Evolutionary conservation across 2,113 vertebrate species (phyloP), one percentile per base, ranked within the genome.

Genomic region (Morone chrysops): DNA sequence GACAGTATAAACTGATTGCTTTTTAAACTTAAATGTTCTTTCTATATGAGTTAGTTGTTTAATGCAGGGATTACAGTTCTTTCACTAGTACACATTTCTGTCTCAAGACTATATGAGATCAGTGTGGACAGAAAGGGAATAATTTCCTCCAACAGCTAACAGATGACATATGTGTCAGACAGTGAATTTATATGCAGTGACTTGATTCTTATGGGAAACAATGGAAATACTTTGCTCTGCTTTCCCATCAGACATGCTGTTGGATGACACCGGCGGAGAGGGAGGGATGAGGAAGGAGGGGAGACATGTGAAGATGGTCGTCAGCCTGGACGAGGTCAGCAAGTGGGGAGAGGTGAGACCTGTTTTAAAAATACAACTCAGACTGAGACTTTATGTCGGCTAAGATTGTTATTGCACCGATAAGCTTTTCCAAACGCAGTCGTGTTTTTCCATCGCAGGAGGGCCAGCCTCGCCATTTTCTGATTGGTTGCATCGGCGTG

Each of bases 401-500:
- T 31, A 2, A 31, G 31, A 31, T 31, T 31, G 31, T 31, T 31
- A 31, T 31, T 2, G 31, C 31, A 4, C 31, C 31, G 31, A 31
- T 31, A 31, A 31, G 31, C 31, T 31, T 31, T 31, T 31, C 31
- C 31, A 1, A 31, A 31, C 31, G 31, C 31, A 31, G 12, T 22
- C 1, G 0, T 73, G 14, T 78, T 54, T 75, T 16, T 50, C 36
- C 20, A 59, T 41, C 57, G 20, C 86, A 99, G 98, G 97, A 97
- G 60, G 94, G 90, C 36, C 96, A 95, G 48, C 91, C 94, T 31
- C 96, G 95, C 6, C 88, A 96, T 63, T 99, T 99, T 83, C 97
- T 99, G 62, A 97, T 99, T 43, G 98, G 98, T 54, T 98, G 98
- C 92, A 99, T 99, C 11, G 97, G 98, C 5, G 98, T 99, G 45